phyloP scores from a whole-genome alignment of 2,113 vertebrate species.

The Sinocyclocheilus maitianheensis region DNA sequence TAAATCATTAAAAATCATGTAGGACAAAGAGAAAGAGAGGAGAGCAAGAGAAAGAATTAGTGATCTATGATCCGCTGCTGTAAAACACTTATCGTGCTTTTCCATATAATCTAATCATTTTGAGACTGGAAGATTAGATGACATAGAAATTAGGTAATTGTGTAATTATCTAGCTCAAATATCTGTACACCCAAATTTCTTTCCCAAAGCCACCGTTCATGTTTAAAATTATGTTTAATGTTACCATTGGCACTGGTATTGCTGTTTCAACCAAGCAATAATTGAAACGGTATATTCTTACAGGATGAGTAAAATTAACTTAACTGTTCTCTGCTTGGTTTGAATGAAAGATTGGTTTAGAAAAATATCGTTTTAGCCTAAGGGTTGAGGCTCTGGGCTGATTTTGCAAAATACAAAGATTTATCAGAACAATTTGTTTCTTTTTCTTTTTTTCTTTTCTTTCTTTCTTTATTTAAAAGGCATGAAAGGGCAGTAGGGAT shows the following conservation, averaged over 20 bases:
- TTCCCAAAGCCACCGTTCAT: not conserved
- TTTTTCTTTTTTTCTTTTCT: not conserved
- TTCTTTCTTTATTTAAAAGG: no score
- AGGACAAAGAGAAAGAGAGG: not conserved
- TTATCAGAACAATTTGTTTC: not conserved
- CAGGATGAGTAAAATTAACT: not conserved
- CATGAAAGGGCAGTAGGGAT: not conserved
- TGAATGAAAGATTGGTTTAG: not conserved
- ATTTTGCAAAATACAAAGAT: not conserved
- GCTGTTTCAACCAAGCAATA: not conserved
- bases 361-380: not conserved
- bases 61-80: not conserved
- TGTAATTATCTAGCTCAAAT: not conserved
- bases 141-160: not conserved
- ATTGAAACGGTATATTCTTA: conserved; percentile 7
- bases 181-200: not conserved
- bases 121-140: not conserved
- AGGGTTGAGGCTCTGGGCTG: not conserved
- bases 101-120: conserved; percentile 14
- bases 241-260: not conserved
- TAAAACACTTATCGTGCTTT: conserved; percentile 38
- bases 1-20: conserved; percentile 31
- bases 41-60: not conserved
- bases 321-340: not conserved
- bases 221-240: not conserved